A percentile compares a stretch with the other conserved stretches of the same genome.
Evolutionary conservation across 2,888 invertebrate species (phyloP).

Genomic region (Chrysomela aeneicollis): DNA sequence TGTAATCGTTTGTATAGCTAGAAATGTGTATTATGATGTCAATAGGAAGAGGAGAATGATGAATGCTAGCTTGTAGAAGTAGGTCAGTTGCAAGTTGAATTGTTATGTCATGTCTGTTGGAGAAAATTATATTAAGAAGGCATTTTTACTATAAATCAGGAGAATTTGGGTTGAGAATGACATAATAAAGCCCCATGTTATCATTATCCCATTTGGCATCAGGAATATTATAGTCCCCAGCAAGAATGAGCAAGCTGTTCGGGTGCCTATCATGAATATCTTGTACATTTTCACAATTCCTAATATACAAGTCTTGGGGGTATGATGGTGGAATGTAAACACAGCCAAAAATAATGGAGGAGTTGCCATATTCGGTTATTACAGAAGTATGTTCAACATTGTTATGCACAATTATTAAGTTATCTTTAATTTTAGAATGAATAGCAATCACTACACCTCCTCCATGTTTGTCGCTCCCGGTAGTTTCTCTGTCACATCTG

Average conservation of each 20-base stretch:
- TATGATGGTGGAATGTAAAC: slow-evolving; percentile 15
- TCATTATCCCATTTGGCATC: slow-evolving; percentile 18
- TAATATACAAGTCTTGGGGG: slow-evolving; percentile 12
- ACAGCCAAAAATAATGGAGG: slow-evolving; percentile 14
- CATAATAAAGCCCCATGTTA: slow-evolving; percentile 6
- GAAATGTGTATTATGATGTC: slow-evolving; percentile 5
- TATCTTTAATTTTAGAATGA: slow-evolving; percentile 2
- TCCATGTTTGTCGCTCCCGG: slow-evolving; percentile 11
- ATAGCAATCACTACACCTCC: slow-evolving; percentile 5
- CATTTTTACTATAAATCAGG: slow-evolving; percentile 13
- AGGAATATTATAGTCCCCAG: slow-evolving; percentile 12
- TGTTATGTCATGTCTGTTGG: slow-evolving; percentile 9
- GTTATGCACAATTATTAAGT: slow-evolving; percentile 1
- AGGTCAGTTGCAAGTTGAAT: slow-evolving; percentile 9
- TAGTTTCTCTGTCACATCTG: slow-evolving; percentile 15
- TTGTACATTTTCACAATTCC: slow-evolving; percentile 13
- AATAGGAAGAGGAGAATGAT: slow-evolving; percentile 10
- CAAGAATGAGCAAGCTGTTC: slow-evolving; percentile 8
- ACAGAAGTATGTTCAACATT: slow-evolving; percentile 15
- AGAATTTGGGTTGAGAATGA: slow-evolving; percentile 3
- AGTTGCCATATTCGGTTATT: slow-evolving; percentile 1
- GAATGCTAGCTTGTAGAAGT: slow-evolving; percentile 4
- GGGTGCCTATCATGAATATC: slow-evolving; percentile 5
- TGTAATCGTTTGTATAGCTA: slow-evolving; percentile 5
- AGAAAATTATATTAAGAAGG: slow-evolving; percentile 12